These are phyloP conservation scores for Lepidotrigona ventralis DNA, from an alignment of 1,140 invertebrate species.

Conservation along the genomic window DNA sequence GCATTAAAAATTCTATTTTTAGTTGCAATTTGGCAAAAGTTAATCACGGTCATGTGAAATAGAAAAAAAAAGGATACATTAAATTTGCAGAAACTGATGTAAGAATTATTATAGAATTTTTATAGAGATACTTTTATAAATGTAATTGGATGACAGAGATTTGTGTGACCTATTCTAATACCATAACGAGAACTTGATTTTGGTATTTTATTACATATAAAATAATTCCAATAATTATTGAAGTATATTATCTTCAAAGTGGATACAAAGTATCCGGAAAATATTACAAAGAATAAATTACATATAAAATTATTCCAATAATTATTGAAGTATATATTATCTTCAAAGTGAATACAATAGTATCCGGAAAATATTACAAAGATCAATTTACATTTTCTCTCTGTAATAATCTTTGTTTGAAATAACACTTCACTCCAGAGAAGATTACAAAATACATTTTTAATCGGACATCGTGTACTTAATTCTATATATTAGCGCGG, in stretches of 20 bases:
- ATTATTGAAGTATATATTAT: not conserved
- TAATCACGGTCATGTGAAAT: no score
- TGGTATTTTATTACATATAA: not conserved
- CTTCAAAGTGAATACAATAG: not conserved
- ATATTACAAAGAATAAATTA: not conserved
- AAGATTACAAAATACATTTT: not conserved
- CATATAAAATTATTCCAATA: not conserved
- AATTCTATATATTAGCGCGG: not conserved
- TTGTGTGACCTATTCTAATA: not conserved
- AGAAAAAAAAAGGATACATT: not conserved
- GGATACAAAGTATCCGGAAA: not conserved
- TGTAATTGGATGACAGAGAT: not conserved
- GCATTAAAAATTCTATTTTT: not conserved
- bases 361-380: not conserved
- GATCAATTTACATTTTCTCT: not conserved
- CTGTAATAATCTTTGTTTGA: not conserved
- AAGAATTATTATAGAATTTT: not conserved
- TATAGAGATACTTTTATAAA: not conserved
- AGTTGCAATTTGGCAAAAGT: not conserved
- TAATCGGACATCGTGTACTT: not conserved
- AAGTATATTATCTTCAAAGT: not conserved
- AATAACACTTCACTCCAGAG: not conserved
- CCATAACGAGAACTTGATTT: not conserved
- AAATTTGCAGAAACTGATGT: not conserved
- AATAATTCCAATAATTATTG: not conserved